Percentiles rank a stretch among this genome's conserved stretches.
Evolutionary conservation across 2,113 vertebrate genomes (phyloP).

Genomic region (Butorides virescens): DNA sequence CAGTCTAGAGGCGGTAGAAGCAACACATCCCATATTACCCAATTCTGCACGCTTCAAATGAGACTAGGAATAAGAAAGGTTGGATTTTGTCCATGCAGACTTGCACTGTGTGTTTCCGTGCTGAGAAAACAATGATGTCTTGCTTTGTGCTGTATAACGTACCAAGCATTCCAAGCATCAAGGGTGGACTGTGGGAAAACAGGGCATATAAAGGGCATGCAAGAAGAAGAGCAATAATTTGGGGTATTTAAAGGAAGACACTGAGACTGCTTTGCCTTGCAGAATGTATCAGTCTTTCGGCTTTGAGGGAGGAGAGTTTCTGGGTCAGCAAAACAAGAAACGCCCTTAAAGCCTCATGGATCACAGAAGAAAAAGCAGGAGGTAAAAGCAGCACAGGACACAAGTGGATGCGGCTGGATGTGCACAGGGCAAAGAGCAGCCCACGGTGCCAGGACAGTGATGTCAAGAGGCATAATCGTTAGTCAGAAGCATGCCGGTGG

Average conservation of each 20-base stretch:
- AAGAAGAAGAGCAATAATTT: neutral
- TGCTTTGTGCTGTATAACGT: neutral
- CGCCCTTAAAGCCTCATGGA: neutral
- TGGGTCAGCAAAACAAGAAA: neutral
- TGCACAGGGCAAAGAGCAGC: neutral
- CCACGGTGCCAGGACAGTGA: rapidly evolving
- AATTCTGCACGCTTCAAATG: neutral
- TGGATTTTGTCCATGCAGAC: neutral
- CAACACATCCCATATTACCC: neutral
- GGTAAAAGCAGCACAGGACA: neutral
- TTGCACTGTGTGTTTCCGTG: neutral
- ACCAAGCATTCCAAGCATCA: neutral
- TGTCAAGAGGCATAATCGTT: neutral
- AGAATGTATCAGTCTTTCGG: neutral
- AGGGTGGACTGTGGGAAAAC: neutral
- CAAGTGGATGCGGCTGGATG: neutral
- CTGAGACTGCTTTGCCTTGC: neutral
- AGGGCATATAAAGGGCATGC: neutral
- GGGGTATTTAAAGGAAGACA: neutral
- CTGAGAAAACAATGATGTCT: neutral
- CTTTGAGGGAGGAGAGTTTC: neutral
- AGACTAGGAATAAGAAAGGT: neutral
- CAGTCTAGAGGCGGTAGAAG: neutral
- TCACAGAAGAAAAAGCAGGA: neutral
- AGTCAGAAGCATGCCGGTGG: neutral